Conservation (phyloP, 2,113 vertebrate species). For the Cricetomys ansorgei region DNA sequence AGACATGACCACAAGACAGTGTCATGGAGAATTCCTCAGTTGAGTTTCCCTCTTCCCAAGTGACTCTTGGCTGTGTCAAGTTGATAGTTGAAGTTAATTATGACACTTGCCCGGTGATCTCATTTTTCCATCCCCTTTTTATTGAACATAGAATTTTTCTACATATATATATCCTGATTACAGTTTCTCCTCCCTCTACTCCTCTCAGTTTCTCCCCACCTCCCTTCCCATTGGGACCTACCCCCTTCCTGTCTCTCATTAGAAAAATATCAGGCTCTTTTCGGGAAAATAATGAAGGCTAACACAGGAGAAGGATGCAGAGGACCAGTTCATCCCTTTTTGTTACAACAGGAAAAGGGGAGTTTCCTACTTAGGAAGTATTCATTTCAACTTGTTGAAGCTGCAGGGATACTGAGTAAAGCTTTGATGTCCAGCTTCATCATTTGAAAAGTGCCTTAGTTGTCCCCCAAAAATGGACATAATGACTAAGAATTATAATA, state of each 20-base stretch:
- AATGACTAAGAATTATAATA: neutral
- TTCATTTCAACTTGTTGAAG: no score
- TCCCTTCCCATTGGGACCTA: no score
- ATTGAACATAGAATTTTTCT: neutral
- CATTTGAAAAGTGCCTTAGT: neutral
- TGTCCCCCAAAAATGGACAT: neutral
- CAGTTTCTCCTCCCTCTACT: neutral
- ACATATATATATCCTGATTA: neutral
- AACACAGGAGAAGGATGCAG: neutral
- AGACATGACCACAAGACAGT: neutral
- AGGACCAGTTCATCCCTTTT: neutral
- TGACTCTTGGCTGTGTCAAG: neutral
- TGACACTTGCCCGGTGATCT: neutral
- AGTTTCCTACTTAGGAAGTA: neutral
- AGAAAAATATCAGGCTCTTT: neutral
- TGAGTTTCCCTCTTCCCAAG: neutral
- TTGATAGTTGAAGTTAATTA: neutral
- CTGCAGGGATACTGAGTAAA: neutral
- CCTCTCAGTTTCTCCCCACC: neutral
- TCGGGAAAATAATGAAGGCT: neutral
- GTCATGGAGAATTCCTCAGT: neutral
- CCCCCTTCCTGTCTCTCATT: neutral
- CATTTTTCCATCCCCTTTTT: neutral
- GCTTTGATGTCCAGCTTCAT: neutral
- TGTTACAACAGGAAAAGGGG: neutral